Evolutionary conservation across 2,113 vertebrate species (phyloP).

Genomic region (Chelonoidis abingdonii): DNA sequence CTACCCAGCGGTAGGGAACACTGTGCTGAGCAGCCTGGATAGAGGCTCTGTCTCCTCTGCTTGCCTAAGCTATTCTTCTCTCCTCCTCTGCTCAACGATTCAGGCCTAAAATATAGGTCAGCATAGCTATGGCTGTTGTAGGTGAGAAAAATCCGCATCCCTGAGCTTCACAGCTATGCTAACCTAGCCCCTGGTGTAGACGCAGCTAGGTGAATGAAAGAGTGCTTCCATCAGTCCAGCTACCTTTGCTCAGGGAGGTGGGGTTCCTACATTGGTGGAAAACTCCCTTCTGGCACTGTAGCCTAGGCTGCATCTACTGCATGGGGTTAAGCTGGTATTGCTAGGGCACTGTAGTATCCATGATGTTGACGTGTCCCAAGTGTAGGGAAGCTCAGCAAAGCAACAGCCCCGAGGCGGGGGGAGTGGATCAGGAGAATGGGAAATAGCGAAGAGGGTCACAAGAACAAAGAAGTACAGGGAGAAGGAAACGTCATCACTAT

Average conservation of each 20-base stretch:
- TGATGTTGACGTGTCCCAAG: not conserved
- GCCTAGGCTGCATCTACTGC: not conserved
- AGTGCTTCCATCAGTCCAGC: not conserved
- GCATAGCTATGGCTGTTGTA: not conserved
- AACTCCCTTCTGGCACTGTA: not conserved
- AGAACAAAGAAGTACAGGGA: not conserved
- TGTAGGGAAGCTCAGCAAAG: not conserved
- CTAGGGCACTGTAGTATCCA: not conserved
- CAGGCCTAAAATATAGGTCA: not conserved
- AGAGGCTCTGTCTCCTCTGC: not conserved
- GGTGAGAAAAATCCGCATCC: not conserved
- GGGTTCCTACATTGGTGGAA: not conserved
- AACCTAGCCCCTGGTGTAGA: not conserved
- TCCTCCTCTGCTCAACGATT: not conserved
- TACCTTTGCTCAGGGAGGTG: not conserved
- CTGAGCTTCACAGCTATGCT: not conserved
- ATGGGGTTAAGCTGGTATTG: not conserved
- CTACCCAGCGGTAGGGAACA: not conserved
- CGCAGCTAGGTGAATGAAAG: not conserved
- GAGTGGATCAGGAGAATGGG: not conserved
- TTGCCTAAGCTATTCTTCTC: not conserved
- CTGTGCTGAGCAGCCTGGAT: rapidly evolving
- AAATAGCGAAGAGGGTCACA: not conserved
- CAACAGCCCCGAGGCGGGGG: not conserved
- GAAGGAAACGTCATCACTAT: not conserved